These are phyloP conservation scores for Enteromius anoplus DNA, from an alignment of 2,797 vertebrate species.

Conservation along the genomic window DNA sequence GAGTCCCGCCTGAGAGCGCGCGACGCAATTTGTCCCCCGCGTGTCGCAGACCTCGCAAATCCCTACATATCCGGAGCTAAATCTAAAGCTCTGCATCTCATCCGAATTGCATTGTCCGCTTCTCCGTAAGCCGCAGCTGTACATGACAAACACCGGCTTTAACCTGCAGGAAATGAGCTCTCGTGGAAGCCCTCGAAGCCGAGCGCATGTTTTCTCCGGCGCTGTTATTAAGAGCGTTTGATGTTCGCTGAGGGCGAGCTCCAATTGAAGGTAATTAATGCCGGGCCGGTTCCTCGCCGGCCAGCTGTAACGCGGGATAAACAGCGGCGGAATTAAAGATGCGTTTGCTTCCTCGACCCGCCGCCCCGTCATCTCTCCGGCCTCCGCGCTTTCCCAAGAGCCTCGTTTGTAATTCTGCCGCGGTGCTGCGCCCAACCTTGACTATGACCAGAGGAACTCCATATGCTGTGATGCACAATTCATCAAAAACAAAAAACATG, in stretches of 20 bases:
- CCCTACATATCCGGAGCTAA: slow-evolving; percentile 22
- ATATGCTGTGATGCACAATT: slow-evolving; percentile 64
- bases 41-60: slow-evolving; percentile 31
- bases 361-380: slow-evolving; percentile 60
- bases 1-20: not conserved
- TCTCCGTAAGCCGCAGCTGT: slow-evolving; percentile 15
- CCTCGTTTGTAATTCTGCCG: slow-evolving; percentile 69
- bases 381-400: slow-evolving; percentile 46
- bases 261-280: slow-evolving; percentile 67
- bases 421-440: slow-evolving; percentile 66
- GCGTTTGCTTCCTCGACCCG: slow-evolving; percentile 63
- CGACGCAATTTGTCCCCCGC: slow-evolving; percentile 31
- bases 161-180: slow-evolving; percentile 67
- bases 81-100: slow-evolving; percentile 39
- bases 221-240: slow-evolving; percentile 57
- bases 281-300: slow-evolving; percentile 35
- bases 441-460: slow-evolving; percentile 65
- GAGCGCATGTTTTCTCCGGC: slow-evolving; percentile 60
- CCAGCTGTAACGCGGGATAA: slow-evolving; percentile 50
- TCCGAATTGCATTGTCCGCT: not conserved
- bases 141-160: slow-evolving; percentile 46
- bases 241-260: slow-evolving; percentile 61
- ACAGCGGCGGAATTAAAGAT: slow-evolving; percentile 69
- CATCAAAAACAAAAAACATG: slow-evolving; percentile 71
- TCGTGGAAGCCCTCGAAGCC: slow-evolving; percentile 56